phyloP scores from a whole-genome alignment of 2,797 vertebrate species.

The Vultur gryphus region DNA sequence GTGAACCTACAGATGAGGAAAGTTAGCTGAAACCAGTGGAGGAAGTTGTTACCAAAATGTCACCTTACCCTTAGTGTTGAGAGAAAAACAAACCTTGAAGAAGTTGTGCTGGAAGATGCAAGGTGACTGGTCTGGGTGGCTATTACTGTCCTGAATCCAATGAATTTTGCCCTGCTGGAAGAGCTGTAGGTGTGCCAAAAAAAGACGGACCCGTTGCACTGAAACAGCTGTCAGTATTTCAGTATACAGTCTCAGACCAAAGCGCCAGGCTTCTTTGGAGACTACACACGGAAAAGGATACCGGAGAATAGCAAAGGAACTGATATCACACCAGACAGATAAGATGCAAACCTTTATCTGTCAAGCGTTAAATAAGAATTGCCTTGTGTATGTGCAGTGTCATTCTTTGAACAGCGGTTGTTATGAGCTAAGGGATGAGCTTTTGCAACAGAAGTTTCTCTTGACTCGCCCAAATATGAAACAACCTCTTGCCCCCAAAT shows the following conservation, averaged over 20 bases:
- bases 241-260: not conserved
- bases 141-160: not conserved
- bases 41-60: not conserved
- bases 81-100: not conserved
- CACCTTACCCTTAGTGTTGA: not conserved
- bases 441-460: not conserved
- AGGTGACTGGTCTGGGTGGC: not conserved
- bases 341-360: not conserved
- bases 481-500: not conserved
- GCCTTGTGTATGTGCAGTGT: not conserved
- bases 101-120: not conserved
- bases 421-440: not conserved
- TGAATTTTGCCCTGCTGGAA: not conserved
- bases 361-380: not conserved
- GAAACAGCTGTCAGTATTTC: not conserved
- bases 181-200: not conserved
- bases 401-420: not conserved
- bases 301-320: not conserved
- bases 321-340: not conserved
- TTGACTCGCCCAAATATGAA: not conserved
- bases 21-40: not conserved
- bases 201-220: not conserved
- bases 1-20: not conserved
- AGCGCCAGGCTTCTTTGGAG: not conserved
- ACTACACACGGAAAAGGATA: not conserved